These are phyloP conservation scores for Chironomus striatipennis DNA, from an alignment of 1,140 invertebrate genomes.

Conservation along the genomic window DNA sequence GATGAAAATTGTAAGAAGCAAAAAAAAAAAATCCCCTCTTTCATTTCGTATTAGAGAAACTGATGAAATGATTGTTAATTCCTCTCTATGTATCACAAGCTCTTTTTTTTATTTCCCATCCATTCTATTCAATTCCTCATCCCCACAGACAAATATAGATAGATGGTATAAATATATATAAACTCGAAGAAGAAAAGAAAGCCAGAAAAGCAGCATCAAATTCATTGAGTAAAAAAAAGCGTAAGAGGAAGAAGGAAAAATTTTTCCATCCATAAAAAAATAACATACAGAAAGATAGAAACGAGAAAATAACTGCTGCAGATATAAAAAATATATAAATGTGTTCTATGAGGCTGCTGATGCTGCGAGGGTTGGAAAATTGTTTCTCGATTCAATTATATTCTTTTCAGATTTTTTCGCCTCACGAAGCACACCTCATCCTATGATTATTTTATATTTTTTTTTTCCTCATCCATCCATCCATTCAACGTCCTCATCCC, in stretches of 20 bases:
- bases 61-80: conserved; percentile 23
- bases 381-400: conserved; percentile 24
- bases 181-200: background rate
- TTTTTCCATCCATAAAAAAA: conserved; percentile 19
- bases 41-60: background rate
- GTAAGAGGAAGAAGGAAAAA: conserved; percentile 5
- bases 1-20: background rate
- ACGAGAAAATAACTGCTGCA: conserved; percentile 12
- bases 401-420: conserved; percentile 22
- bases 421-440: background rate
- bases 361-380: conserved; percentile 21
- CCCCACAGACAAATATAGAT: too few species aligned
- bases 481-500: background rate
- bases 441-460: background rate
- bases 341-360: background rate
- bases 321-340: conserved; percentile 10
- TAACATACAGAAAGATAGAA: background rate
- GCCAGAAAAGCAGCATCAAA: conserved; percentile 1
- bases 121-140: background rate
- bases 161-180: too few species aligned
- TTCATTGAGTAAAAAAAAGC: background rate
- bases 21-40: background rate
- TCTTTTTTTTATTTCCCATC: background rate
- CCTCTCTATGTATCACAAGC: conserved; percentile 10
- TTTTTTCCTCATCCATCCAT: background rate